A percentile compares a stretch with the other conserved stretches of the same genome.
phyloP scores from a whole-genome alignment of 1,140 invertebrate genomes.

The Caenorhabditis latens region DNA sequence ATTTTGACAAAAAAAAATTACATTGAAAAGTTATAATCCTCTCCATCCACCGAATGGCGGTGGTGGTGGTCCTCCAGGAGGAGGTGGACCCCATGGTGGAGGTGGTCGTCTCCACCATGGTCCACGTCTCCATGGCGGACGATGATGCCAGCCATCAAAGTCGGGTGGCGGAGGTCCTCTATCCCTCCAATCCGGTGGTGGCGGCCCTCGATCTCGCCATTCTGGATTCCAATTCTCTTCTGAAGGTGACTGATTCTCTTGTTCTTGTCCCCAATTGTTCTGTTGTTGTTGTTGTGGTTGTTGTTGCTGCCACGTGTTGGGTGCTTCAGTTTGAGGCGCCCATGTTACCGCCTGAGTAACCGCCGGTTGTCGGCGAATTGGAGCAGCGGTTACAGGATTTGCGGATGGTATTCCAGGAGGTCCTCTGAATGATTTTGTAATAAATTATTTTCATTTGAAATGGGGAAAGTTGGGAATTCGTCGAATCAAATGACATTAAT shows the following conservation, averaged over 20 bases:
- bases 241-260: not conserved
- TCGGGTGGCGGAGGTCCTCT: not conserved
- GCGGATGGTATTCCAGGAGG: constrained; percentile 21
- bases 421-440: not conserved
- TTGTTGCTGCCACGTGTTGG: constrained; percentile 15
- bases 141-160: constrained; percentile 43
- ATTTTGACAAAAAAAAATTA: too few species aligned
- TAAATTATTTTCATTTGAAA: too few species aligned
- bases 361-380: not conserved
- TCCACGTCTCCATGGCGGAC: constrained; percentile 33
- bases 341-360: constrained; percentile 22
- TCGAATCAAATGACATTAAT: too few species aligned
- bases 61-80: constrained; percentile 4
- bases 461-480: too few species aligned
- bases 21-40: not conserved
- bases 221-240: constrained; percentile 2
- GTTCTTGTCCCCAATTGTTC: constrained; percentile 23
- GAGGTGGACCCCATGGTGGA: constrained; percentile 34
- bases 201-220: not conserved
- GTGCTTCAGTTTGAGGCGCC: not conserved
- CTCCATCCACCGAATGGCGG: not conserved
- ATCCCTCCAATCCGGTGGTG: not conserved
- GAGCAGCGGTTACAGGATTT: constrained; percentile 9
- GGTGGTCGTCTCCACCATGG: constrained; percentile 34
- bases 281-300: not conserved